Conservation (phyloP, 2,113 vertebrate species). For the Corythornis vintsioides region DNA sequence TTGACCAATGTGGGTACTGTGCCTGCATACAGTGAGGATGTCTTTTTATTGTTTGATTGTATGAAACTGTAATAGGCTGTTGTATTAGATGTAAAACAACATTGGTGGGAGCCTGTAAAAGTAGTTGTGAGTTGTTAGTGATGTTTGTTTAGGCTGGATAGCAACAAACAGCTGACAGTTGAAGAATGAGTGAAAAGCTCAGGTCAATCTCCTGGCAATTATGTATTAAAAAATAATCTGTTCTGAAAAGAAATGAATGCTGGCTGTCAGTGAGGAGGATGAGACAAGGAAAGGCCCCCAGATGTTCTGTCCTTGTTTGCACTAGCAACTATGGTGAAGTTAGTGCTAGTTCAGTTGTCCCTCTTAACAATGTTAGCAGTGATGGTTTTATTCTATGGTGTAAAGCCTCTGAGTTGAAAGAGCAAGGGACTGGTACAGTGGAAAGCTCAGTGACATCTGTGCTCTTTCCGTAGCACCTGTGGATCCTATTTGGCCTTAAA, state of each 20-base stretch:
- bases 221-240: background rate
- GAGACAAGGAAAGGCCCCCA: background rate
- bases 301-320: background rate
- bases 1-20: background rate
- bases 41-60: background rate
- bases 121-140: background rate
- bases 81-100: background rate
- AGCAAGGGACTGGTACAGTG: background rate
- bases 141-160: background rate
- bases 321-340: background rate
- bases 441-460: background rate
- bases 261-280: background rate
- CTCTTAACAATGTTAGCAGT: background rate
- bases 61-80: background rate
- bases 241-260: background rate
- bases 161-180: background rate
- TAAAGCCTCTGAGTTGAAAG: background rate
- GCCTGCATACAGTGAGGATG: fast-evolving
- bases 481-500: background rate
- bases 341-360: background rate
- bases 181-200: background rate
- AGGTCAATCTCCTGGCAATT: background rate
- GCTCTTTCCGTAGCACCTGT: fast-evolving
- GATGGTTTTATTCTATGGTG: background rate
- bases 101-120: background rate